Base-by-base conservation (phyloP, 1,140 invertebrate genomes). In the Eriocheir sinensis region DNA sequence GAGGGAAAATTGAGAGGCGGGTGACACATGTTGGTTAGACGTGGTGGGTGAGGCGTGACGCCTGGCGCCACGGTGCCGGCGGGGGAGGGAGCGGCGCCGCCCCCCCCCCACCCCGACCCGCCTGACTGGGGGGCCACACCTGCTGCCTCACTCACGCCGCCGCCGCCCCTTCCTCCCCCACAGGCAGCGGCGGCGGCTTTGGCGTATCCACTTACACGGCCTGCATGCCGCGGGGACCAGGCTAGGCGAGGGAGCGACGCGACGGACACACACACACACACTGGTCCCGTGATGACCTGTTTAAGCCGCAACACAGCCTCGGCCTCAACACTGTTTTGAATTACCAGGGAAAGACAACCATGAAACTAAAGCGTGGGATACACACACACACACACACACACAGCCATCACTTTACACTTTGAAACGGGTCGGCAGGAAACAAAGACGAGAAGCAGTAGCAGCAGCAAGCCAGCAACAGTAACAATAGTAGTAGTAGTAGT, bases 1-100 rank as follows among this genome's bases (percentile, higher is more conserved):
- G 60, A n/a, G 60, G n/a, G 60, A 72, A 72, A 72, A 72, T 72
- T 72, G 60, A 72, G 60, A 72, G 60, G 60, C 60, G 60, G 60
- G 60, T 72, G 60, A 72, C 60, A 72, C 21, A 72, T 72, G 60
- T 72, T 72, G 60, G 60, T 72, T 72, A 72, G 60, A 72, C 60
- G 27, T 21, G 60, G 27, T 86, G 85, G 41, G 30, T 86, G 36
- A 44, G 21, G 85, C 85, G 85, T 86, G 85, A 86, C 41, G 41
- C 36, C 85, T 86, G 85, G 85, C 85, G 85, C 85, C 85, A 86
- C 36, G 41, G 85, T 86, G 85, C 85, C 85, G 85, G 85, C 41
- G 34, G 85, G 36, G 85, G 32, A 34, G 41, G 81, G 81, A n/a
- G 41, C 36, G 34, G 4, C 1, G 34, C 36, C 34, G 9, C 85